phyloP scores from a whole-genome alignment of 23 tunicate genomes.

The Clavelina lepadiformis region DNA sequence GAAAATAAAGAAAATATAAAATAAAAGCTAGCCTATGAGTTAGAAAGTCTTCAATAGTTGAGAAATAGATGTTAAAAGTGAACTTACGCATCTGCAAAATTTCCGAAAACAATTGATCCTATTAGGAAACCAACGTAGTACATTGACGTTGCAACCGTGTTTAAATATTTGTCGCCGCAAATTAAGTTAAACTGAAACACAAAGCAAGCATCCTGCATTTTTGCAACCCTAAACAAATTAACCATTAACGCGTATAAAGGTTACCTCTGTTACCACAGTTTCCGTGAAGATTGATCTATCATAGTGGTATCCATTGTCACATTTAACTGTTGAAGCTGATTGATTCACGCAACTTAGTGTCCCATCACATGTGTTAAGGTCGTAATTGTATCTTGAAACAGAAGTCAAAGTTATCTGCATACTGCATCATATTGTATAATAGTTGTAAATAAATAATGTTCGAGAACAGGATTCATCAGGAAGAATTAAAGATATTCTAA shows the following conservation, averaged over 20 bases:
- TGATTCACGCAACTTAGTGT: conserved; percentile 25
- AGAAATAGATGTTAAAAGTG: too few relatives aligned
- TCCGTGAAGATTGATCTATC: conserved; percentile 34
- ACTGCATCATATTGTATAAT: neutral
- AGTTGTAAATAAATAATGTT: conserved; percentile 1
- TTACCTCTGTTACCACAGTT: conserved; percentile 61
- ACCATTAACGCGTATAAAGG: neutral
- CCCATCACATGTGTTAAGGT: conserved; percentile 21
- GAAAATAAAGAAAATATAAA: too few relatives aligned
- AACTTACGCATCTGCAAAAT: conserved; percentile 28
- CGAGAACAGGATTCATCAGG: neutral
- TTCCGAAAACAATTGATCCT: conserved; percentile 33
- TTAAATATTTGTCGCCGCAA: conserved; percentile 19
- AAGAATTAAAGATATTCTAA: neutral
- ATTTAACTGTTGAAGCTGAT: conserved; percentile 10
- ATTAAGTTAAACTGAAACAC: conserved; percentile 29
- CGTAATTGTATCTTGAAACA: conserved; percentile 38
- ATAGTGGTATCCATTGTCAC: conserved; percentile 49
- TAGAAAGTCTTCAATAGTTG: too few relatives aligned
- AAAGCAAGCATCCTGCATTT: neutral
- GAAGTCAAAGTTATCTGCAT: neutral
- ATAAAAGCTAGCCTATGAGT: too few relatives aligned
- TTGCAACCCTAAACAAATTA: neutral
- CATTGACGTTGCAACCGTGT: conserved; percentile 23
- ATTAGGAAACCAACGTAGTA: conserved; percentile 32